phyloP scores from a whole-genome alignment of 2,888 invertebrate genomes.

The Elegia similella region DNA sequence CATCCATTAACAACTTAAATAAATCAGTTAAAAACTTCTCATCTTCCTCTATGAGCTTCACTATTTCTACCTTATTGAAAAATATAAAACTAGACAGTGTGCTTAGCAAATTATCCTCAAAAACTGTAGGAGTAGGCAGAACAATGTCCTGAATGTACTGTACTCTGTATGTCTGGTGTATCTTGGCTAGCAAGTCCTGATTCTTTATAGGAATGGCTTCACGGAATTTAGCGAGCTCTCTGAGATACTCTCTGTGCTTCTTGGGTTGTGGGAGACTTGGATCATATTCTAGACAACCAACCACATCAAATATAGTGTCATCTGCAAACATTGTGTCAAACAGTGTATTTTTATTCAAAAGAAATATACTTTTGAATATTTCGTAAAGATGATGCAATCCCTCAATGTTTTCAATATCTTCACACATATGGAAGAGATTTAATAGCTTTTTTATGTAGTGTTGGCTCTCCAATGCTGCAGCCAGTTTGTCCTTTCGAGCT shows the following conservation, averaged over 20 bases:
- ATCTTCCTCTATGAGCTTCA: constrained; percentile 98
- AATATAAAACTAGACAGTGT: constrained; percentile 99
- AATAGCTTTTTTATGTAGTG: constrained; percentile 97
- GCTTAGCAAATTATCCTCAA: constrained; percentile 99
- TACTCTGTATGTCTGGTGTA: constrained; percentile 99
- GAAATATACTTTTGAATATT: constrained; percentile 99
- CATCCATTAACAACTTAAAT: constrained; percentile 95
- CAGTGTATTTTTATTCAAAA: constrained; percentile 97
- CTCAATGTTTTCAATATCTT: constrained; percentile 97
- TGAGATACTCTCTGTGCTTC: constrained; percentile 97
- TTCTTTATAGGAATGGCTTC: constrained; percentile 98
- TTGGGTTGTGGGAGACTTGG: constrained; percentile 92
- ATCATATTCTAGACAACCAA: constrained; percentile 99
- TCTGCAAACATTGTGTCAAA: constrained; percentile 99
- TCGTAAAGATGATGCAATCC: constrained; percentile 97
- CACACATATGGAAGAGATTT: constrained; percentile 97
- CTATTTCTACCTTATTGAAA: constrained; percentile 99
- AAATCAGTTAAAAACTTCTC: constrained; percentile 97
- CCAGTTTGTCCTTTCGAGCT: constrained; percentile 95
- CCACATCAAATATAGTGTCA: constrained; percentile 97
- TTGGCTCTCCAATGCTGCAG: constrained; percentile 95
- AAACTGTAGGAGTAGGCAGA: constrained; percentile 98
- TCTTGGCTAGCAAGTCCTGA: constrained; percentile 96
- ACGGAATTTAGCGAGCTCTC: constrained; percentile 94
- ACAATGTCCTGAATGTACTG: constrained; percentile 99